These are phyloP conservation scores for Rapana venosa DNA, from an alignment of 2,888 invertebrate genomes.

Conservation along the genomic window DNA sequence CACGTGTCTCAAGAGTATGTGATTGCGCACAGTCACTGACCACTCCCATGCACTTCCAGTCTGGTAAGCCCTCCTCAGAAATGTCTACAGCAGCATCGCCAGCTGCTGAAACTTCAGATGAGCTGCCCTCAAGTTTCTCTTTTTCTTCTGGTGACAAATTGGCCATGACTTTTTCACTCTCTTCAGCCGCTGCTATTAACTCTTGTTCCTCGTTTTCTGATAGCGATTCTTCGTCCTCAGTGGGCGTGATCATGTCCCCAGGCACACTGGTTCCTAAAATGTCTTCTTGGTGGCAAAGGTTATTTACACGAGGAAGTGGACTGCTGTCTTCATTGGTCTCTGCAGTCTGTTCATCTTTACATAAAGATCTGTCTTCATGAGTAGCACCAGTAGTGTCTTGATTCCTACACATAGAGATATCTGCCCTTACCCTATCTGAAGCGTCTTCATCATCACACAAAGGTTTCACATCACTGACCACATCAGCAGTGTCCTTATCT, in stretches of 20 bases:
- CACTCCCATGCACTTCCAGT: neutral
- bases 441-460: neutral
- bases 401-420: neutral
- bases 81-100: neutral
- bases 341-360: neutral
- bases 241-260: neutral
- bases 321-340: neutral
- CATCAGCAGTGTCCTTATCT: too few relatives aligned
- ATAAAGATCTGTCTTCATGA: neutral
- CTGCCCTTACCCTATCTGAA: neutral
- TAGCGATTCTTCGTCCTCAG: neutral
- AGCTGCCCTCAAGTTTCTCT: neutral
- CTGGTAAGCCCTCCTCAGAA: neutral
- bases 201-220: neutral
- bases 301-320: neutral
- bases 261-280: neutral
- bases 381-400: neutral
- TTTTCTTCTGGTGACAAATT: neutral
- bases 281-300: neutral
- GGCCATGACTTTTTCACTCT: constrained; percentile 21
- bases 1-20: neutral
- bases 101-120: neutral
- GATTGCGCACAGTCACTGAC: neutral
- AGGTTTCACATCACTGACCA: too few relatives aligned
- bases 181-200: constrained; percentile 22